Conservation (phyloP, 2,113 vertebrate species). For the Hypocryptadius cinnamomeus region DNA sequence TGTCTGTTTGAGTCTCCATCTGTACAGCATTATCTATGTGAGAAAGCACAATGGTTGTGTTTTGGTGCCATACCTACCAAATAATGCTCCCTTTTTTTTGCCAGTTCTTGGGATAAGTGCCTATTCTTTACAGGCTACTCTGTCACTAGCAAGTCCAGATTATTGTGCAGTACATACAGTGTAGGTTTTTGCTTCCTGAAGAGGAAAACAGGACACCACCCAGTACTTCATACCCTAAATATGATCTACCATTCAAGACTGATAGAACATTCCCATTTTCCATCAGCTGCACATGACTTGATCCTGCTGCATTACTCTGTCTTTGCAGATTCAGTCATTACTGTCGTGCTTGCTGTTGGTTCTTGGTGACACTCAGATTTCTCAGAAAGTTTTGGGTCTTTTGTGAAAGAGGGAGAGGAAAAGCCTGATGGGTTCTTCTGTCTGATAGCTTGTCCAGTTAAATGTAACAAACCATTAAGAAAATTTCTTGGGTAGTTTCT, state of each 20-base stretch:
- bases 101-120: slow-evolving; percentile 71
- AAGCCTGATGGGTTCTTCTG: background rate
- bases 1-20: background rate
- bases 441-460: background rate
- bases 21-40: background rate
- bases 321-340: background rate
- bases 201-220: background rate
- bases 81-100: slow-evolving; percentile 30
- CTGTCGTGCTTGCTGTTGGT: background rate
- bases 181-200: background rate
- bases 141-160: background rate
- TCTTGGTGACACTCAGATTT: background rate
- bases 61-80: slow-evolving; percentile 46
- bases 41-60: slow-evolving; percentile 40
- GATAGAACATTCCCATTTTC: background rate
- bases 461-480: background rate
- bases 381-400: background rate
- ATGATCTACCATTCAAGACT: background rate
- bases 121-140: slow-evolving; percentile 65
- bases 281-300: background rate
- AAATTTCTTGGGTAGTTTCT: background rate
- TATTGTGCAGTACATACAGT: background rate
- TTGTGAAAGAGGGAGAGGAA: background rate
- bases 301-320: background rate
- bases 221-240: background rate